phyloP scores from a whole-genome alignment of 1,140 invertebrate genomes.

The Homalodisca vitripennis region DNA sequence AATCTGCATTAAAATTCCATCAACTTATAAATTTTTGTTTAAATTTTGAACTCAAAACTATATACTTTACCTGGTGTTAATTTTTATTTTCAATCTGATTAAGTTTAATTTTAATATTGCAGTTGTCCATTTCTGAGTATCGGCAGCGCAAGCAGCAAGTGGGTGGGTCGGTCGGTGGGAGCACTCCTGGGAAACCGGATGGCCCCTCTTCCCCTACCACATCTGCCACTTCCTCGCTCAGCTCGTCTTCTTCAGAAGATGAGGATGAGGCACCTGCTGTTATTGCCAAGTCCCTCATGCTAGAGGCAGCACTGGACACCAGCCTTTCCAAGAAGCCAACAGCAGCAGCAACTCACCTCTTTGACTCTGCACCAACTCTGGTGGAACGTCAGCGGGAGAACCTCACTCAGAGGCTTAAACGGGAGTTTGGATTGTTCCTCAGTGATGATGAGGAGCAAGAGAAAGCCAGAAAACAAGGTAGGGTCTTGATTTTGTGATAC shows the following conservation, averaged over 20 bases:
- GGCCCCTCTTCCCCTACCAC: conserved; percentile 15
- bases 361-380: conserved; percentile 66
- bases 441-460: conserved; percentile 62
- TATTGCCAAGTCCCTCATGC: conserved; percentile 36
- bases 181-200: background rate
- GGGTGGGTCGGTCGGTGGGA: background rate
- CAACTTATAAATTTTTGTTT: too few species aligned
- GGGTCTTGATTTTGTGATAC: background rate
- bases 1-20: too few species aligned
- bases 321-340: conserved; percentile 11
- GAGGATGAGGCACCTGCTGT: conserved; percentile 24
- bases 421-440: conserved; percentile 72
- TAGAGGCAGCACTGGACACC: conserved; percentile 31
- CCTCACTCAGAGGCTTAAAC: conserved; percentile 67
- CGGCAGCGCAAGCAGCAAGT: conserved; percentile 60
- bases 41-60: too few species aligned
- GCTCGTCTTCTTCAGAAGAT: conserved; percentile 33
- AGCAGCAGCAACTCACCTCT: conserved; percentile 40
- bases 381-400: conserved; percentile 73
- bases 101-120: too few species aligned
- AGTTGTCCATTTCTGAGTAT: conserved; percentile 73
- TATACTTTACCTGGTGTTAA: too few species aligned
- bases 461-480: conserved; percentile 31
- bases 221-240: conserved; percentile 22
- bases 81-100: too few species aligned